Evolutionary conservation across 2,888 invertebrate genomes (phyloP).

Genomic region (Calameuta pallipes): DNA sequence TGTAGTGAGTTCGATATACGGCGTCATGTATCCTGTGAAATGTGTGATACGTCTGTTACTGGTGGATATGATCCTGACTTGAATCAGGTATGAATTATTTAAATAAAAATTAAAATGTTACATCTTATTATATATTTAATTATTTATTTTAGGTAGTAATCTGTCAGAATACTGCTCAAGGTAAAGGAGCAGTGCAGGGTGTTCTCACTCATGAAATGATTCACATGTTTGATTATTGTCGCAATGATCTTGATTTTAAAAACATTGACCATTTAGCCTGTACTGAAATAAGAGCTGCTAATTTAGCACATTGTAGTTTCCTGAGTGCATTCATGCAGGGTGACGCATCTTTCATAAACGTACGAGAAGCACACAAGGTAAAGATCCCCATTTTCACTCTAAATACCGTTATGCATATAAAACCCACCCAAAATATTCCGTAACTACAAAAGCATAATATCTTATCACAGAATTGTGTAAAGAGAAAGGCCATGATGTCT

Average conservation of each 20-base stretch:
- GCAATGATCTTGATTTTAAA: slow-evolving; percentile 87
- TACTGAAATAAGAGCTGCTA: slow-evolving; percentile 95
- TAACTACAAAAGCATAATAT: slow-evolving; percentile 12
- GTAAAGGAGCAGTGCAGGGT: slow-evolving; percentile 78
- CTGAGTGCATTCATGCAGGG: slow-evolving; percentile 83
- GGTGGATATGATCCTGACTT: slow-evolving; percentile 90
- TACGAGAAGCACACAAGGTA: slow-evolving; percentile 84
- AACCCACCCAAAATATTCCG: neutral
- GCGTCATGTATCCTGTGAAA: slow-evolving; percentile 92
- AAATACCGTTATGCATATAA: neutral
- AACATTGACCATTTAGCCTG: slow-evolving; percentile 94
- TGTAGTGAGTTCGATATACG: slow-evolving; percentile 83
- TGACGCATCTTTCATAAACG: slow-evolving; percentile 77
- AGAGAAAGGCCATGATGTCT: slow-evolving; percentile 86
- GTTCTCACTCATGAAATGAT: slow-evolving; percentile 93
- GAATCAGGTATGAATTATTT: slow-evolving; percentile 73
- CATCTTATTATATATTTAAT: slow-evolving; percentile 16
- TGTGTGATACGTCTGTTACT: slow-evolving; percentile 84
- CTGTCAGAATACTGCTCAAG: slow-evolving; percentile 86
- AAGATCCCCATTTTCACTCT: slow-evolving; percentile 18
- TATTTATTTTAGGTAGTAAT: slow-evolving; percentile 78
- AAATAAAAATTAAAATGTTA: slow-evolving; percentile 11
- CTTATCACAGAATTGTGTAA: slow-evolving; percentile 82
- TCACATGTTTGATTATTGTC: slow-evolving; percentile 96
- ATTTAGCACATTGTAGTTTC: slow-evolving; percentile 92